Evolutionary conservation across 2,113 vertebrate genomes (phyloP), one percentile per base, ranked within the genome.

Genomic region (Malurus elegans): DNA sequence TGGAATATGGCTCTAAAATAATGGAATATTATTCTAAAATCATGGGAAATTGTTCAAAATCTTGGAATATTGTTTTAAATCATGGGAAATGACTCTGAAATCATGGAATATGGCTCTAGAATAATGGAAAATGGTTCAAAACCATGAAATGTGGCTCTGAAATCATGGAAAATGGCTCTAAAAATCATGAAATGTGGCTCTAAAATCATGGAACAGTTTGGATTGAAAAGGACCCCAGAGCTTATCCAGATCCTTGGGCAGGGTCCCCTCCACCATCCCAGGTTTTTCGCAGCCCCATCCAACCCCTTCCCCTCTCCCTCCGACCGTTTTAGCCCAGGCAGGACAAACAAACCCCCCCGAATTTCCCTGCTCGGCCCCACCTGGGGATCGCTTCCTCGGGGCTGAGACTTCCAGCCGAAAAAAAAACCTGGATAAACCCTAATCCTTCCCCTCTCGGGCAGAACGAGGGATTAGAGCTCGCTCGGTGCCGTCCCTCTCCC

Each of bases 131-230:
- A 28, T 38, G 38, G 38, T 38, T 38, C 38, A 38, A 38, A 38
- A 38, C 18, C 36, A 0, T 1, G 44, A 53, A 15, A n/a, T 4
- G 5, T 3, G 5, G 8, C 3, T 7, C 76, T 5, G 10, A 23
- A 51, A 18, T 12, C 24, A 0, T 0, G 19, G 53, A 10, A 24
- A 7, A 28, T 38, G 38, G 38, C 38, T 38, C 36, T 38, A 38
- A 38, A 38, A 38, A 38, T 38, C 36, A 0, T 1, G 44, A 51
- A 15, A n/a, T 4, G 5, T 3, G 5, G 8, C 3, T 7, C 76
- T 5, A 12, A 23, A 51, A 18, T 12, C 24, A 0, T 0, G 19
- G 53, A 10, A 24, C 7, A 24, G 44, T 19, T 36, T 8, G 51
- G 38, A 1, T 4, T 5, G 60, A 32, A 8, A n/a, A 44, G 45